Evolutionary conservation across 2,888 invertebrate genomes (phyloP).

Genomic region (Dinocampus coccinellae): DNA sequence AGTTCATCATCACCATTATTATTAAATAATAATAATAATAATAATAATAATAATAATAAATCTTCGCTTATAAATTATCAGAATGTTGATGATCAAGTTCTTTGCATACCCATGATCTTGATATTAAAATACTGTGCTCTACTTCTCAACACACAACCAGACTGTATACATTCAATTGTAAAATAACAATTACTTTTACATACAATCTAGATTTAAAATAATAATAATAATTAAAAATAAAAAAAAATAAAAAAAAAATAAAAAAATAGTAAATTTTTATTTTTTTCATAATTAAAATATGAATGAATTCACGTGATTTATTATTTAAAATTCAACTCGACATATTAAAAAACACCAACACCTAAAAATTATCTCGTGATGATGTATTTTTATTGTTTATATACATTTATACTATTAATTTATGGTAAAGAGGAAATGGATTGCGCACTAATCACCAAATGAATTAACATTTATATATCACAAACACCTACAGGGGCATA

Average conservation of each 20-base stretch:
- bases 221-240: neutral
- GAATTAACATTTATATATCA: conserved; percentile 18
- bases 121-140: conserved; percentile 12
- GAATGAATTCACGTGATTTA: neutral
- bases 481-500: neutral
- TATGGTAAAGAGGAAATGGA: conserved; percentile 5
- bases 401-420: neutral
- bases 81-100: neutral
- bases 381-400: neutral
- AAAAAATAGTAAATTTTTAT: too few species aligned
- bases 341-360: too few species aligned
- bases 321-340: neutral
- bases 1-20: too few species aligned
- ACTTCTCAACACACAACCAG: neutral
- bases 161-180: neutral
- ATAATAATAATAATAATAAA: neutral
- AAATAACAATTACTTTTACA: neutral
- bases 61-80: neutral
- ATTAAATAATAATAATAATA: too few species aligned
- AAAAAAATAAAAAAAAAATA: too few species aligned
- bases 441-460: conserved; percentile 23
- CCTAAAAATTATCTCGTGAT: too few species aligned
- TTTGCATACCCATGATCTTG: conserved; percentile 21
- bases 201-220: neutral
- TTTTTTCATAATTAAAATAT: too few species aligned